Conservation (phyloP, 2,797 vertebrate genomes). For the Cossypha caffra region DNA sequence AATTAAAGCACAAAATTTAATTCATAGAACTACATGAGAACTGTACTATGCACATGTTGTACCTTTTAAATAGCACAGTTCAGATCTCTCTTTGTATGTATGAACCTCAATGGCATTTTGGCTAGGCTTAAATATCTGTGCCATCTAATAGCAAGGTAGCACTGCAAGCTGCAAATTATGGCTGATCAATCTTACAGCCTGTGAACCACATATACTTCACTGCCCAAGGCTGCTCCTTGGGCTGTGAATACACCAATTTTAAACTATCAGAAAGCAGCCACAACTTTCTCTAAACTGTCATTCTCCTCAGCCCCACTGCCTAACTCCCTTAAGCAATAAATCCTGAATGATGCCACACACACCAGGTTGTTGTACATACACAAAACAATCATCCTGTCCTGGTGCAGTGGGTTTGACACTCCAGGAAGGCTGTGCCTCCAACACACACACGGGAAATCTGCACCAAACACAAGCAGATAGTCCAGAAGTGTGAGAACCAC, state of each 20-base stretch:
- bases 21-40: rapidly evolving
- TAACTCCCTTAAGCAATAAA: neutral
- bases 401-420: neutral
- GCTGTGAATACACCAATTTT: neutral
- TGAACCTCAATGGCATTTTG: neutral
- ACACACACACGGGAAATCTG: neutral
- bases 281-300: neutral
- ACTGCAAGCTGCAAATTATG: neutral
- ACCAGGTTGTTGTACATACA: neutral
- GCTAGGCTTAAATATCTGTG: neutral
- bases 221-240: neutral
- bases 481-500: neutral
- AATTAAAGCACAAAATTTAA: neutral
- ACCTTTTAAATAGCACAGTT: neutral
- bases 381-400: neutral
- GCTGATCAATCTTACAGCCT: neutral
- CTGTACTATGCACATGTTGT: rapidly evolving
- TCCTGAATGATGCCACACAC: neutral
- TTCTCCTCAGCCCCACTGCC: rapidly evolving
- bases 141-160: neutral
- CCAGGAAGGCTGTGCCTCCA: neutral
- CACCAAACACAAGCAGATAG: neutral
- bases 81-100: rapidly evolving
- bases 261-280: neutral
- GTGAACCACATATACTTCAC: neutral